Evolutionary conservation across 1,140 invertebrate species (phyloP).

Genomic region (Ectropis grisescens): DNA sequence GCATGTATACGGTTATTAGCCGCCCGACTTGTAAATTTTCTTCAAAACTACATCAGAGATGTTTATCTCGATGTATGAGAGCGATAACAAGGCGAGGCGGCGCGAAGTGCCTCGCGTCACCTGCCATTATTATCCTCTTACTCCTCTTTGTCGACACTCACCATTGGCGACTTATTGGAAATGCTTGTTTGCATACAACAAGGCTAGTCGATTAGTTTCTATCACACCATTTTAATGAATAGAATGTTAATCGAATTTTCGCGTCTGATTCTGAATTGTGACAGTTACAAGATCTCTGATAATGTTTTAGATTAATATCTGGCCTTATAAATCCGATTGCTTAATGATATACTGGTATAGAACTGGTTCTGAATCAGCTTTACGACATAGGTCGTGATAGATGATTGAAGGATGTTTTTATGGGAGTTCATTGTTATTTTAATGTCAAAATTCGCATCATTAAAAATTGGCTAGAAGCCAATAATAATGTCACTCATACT

Average conservation of each 20-base stretch:
- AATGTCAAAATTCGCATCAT: constrained; percentile 3
- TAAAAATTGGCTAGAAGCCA: constrained; percentile 3
- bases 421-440: constrained; percentile 3
- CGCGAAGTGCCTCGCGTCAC: constrained; percentile 18
- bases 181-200: constrained; percentile 49
- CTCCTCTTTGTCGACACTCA: constrained; percentile 43
- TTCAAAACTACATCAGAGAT: constrained; percentile 48
- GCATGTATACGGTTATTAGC: constrained; percentile 58
- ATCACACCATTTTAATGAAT: constrained; percentile 40
- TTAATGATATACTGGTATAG: constrained; percentile 16
- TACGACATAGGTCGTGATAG: neutral
- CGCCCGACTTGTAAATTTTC: constrained; percentile 49
- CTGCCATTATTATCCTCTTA: constrained; percentile 38
- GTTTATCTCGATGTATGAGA: constrained; percentile 28
- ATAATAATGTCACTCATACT: no score
- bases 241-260: constrained; percentile 40
- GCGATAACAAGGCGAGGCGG: constrained; percentile 25
- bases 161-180: constrained; percentile 51
- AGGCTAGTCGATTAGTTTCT: constrained; percentile 32
- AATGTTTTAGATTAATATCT: constrained; percentile 25
- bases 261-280: constrained; percentile 16
- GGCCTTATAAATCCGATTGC: constrained; percentile 13
- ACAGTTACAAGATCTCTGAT: constrained; percentile 26
- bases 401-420: constrained; percentile 1
- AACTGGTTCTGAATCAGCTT: constrained; percentile 17